Base-by-base conservation (phyloP, 2,888 invertebrate genomes). In the Caenorhabditis sp. region DNA sequence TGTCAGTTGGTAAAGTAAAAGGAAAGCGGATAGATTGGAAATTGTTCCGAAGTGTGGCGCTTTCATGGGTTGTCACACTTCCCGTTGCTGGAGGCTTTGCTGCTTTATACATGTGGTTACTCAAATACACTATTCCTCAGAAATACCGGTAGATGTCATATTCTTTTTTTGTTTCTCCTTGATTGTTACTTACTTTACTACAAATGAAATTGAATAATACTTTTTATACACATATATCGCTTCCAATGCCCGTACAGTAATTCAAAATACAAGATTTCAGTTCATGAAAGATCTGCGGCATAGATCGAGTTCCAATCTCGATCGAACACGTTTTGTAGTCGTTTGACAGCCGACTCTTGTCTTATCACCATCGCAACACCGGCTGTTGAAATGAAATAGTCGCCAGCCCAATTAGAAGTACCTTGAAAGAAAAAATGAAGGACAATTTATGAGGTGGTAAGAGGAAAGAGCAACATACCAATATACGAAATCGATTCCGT, bases 331-430 rank as follows among this genome's bases (percentile, higher is more conserved):
- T 50, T 54, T 59, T 83, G 78, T 53, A 84, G 66, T n/a, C 79
- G 53, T 25, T 65, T 64, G 14, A 66, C 63, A 4, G 75, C 63
- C 52, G 56, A 61, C 5, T 56, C 26, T 43, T 76, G 71, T 31
- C 65, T 83, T 5, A 89, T 77, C 0, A 94, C 91, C 72, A 95
- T 90, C 1, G 93, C 93, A 20, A 93, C 92, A 17, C 97, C 97
- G 2, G 93, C 95, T 0, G 97, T 96, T 83, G 92, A 90, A 0
- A 91, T 92, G 89, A 97, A 97, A 89, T 96, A 97, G 89, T 97
- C 97, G 0, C 94, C 96, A 0, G 94, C 93, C 97, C 97, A 97
- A 90, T 97, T 97, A 50, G 96, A 96, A 0, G 97, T 97, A n/a
- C 91, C 91, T 91, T 83, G 52, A 78, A 56, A 43, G n/a, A 7